phyloP scores from a whole-genome alignment of 2,888 invertebrate genomes.

The Dyspetes luteomarginatus region DNA sequence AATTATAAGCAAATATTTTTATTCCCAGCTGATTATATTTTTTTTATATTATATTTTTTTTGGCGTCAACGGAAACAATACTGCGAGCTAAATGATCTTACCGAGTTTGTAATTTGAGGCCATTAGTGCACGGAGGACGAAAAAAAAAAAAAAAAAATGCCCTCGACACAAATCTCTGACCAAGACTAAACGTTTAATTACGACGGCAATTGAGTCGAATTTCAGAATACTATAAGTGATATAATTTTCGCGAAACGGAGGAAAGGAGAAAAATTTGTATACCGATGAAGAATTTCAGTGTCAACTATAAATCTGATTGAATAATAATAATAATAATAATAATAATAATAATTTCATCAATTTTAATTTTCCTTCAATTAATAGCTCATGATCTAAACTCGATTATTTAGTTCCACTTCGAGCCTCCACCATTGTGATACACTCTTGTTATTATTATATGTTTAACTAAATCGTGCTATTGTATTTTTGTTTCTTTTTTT shows the following conservation, averaged over 20 bases:
- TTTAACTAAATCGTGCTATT: conserved; percentile 47
- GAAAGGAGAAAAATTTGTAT: not conserved
- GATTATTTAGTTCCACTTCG: conserved; percentile 44
- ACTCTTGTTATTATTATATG: conserved; percentile 47
- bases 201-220: conserved; percentile 20
- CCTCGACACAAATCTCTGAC: too few relatives aligned
- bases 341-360: not conserved
- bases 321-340: not conserved
- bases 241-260: conserved; percentile 5
- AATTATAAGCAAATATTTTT: not conserved
- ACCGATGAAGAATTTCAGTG: too few relatives aligned
- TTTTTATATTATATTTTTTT: not conserved
- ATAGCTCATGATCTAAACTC: conserved; percentile 33
- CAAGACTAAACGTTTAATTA: conserved; percentile 23
- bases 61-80: conserved; percentile 1
- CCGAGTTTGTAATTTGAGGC: too few relatives aligned
- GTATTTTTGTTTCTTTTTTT: not conserved
- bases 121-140: too few relatives aligned
- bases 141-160: too few relatives aligned
- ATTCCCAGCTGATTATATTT: not conserved
- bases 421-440: conserved; percentile 61
- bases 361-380: not conserved
- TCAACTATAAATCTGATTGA: too few relatives aligned
- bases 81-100: conserved; percentile 6
- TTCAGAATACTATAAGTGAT: conserved; percentile 15